Evolutionary conservation across 2,113 vertebrate genomes (phyloP).

Genomic region (Pituophis catenifer): DNA sequence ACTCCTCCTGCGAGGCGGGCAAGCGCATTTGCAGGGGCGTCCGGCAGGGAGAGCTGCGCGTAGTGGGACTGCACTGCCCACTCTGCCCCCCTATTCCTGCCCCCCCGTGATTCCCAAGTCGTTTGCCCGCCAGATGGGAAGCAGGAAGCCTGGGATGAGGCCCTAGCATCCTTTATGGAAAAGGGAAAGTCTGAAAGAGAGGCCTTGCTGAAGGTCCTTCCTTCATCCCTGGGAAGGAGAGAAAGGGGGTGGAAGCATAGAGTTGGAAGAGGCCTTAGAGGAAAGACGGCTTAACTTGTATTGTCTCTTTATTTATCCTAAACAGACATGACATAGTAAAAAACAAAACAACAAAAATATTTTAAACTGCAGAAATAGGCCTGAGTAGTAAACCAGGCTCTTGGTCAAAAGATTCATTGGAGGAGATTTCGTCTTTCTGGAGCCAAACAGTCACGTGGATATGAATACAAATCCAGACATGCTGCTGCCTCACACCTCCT

Average conservation of each 20-base stretch:
- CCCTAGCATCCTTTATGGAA: background rate
- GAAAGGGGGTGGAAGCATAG: background rate
- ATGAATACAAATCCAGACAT: background rate
- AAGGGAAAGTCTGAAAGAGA: background rate
- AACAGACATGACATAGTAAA: slow-evolving; percentile 73
- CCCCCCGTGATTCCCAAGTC: no score
- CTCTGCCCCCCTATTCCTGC: no score
- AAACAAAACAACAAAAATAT: background rate
- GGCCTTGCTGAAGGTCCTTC: background rate
- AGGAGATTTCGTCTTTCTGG: slow-evolving; percentile 71
- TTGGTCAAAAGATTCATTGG: slow-evolving; percentile 77
- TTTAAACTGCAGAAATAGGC: slow-evolving; percentile 80
- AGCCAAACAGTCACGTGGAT: slow-evolving; percentile 19
- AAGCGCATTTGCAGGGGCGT: no score
- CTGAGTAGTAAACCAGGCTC: slow-evolving; percentile 82
- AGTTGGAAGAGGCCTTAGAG: background rate
- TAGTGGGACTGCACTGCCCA: background rate
- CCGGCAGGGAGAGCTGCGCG: background rate
- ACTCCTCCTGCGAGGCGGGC: no score
- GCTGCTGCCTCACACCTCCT: background rate
- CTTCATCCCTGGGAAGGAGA: background rate
- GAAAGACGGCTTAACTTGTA: slow-evolving; percentile 39
- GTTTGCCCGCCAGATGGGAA: background rate
- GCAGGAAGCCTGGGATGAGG: background rate
- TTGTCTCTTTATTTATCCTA: slow-evolving; percentile 89